phyloP scores from a whole-genome alignment of 2,797 vertebrate genomes.

The Saxicola maurus region DNA sequence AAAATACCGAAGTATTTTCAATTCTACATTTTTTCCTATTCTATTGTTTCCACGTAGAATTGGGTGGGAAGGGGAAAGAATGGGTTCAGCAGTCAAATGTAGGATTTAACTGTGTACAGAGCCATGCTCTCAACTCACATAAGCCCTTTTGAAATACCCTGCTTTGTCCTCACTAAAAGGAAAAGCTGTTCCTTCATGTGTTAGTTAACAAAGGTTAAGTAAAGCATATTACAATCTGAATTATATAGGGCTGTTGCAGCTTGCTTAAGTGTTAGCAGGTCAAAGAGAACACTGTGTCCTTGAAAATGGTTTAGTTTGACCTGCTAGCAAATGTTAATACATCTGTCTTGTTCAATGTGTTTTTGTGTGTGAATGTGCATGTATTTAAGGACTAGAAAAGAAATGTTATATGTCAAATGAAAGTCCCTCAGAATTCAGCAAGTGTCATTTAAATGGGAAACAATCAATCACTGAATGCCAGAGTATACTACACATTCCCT shows the following conservation, averaged over 20 bases:
- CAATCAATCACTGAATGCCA: background rate
- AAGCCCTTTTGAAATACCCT: conserved; percentile 43
- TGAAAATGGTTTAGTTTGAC: conserved; percentile 36
- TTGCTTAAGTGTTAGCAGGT: conserved; percentile 43
- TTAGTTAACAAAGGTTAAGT: conserved; percentile 53
- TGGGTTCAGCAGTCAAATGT: background rate
- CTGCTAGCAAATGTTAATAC: conserved; percentile 31
- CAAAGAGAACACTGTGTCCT: conserved; percentile 20
- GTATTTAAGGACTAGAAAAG: conserved; percentile 27
- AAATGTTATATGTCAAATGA: background rate
- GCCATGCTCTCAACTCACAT: background rate
- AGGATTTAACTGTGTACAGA: conserved; percentile 18
- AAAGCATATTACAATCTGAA: conserved; percentile 46
- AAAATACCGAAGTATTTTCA: background rate
- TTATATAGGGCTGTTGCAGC: conserved; percentile 15
- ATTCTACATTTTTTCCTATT: background rate
- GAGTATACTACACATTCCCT: background rate
- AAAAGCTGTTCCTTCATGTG: conserved; percentile 45
- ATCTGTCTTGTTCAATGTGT: background rate
- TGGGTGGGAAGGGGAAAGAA: background rate
- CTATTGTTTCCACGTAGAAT: background rate
- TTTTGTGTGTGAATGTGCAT: conserved; percentile 24
- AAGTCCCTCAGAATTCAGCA: conserved; percentile 17
- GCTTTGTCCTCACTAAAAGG: conserved; percentile 39
- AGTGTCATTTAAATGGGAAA: conserved; percentile 7